Percentiles rank a stretch among this genome's conserved stretches.
These are phyloP conservation scores for Synergus itoensis DNA, from an alignment of 2,888 invertebrate species.

Conservation along the genomic window DNA sequence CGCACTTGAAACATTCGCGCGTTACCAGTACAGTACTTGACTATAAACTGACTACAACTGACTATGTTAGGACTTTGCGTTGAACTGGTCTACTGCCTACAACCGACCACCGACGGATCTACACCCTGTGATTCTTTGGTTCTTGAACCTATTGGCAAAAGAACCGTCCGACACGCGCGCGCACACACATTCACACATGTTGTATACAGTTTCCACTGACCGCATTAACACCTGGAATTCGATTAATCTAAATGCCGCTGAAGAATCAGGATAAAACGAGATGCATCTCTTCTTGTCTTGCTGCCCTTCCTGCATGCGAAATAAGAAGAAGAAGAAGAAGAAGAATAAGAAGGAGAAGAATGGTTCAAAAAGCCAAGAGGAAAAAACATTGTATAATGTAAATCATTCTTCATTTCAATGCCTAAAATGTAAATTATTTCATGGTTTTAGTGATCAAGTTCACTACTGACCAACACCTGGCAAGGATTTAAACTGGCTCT, in stretches of 20 bases:
- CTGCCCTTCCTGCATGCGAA: slow-evolving; percentile 30
- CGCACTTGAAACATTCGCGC: slow-evolving; percentile 1
- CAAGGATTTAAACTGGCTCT: too few relatives aligned
- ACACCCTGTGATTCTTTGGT: slow-evolving; percentile 59
- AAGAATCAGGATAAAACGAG: slow-evolving; percentile 44
- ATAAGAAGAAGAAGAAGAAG: too few relatives aligned
- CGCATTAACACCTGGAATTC: slow-evolving; percentile 55
- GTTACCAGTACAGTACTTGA: not conserved
- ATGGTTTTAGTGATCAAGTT: too few relatives aligned
- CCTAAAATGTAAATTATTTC: too few relatives aligned
- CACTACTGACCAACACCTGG: too few relatives aligned
- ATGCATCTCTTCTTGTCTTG: slow-evolving; percentile 11
- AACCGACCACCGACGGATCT: slow-evolving; percentile 56
- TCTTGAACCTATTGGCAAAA: slow-evolving; percentile 53
- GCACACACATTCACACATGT: slow-evolving; percentile 29
- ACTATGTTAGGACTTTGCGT: slow-evolving; percentile 16
- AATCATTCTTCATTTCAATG: too few relatives aligned
- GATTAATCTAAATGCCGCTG: slow-evolving; percentile 57
- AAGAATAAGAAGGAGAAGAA: too few relatives aligned
- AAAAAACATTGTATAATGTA: too few relatives aligned
- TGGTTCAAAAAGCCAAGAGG: too few relatives aligned
- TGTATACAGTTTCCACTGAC: slow-evolving; percentile 55
- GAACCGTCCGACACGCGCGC: slow-evolving; percentile 41
- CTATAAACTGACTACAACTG: not conserved
- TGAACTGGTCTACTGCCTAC: slow-evolving; percentile 52